A percentile compares a stretch with the other conserved stretches of the same genome.
Conservation (phyloP, 2,888 invertebrate genomes). For the Callosobruchus maculatus region DNA sequence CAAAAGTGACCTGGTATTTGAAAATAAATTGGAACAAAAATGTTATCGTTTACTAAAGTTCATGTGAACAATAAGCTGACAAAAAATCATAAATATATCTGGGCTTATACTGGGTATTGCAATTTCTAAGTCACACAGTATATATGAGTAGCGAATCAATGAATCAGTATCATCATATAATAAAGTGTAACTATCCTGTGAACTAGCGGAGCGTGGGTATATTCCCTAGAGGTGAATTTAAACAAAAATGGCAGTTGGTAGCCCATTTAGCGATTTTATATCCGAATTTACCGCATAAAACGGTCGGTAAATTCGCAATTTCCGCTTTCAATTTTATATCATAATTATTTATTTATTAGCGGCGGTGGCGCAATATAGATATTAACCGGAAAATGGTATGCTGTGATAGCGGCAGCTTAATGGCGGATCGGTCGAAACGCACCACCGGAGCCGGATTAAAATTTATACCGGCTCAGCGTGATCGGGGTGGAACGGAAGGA, state of each 20-base stretch:
- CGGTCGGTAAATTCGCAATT: constrained; percentile 28
- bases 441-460: background rate
- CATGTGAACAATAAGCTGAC: too few relatives aligned
- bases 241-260: background rate
- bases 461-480: background rate
- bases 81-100: too few relatives aligned
- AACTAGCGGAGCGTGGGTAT: background rate
- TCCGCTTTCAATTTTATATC: constrained; percentile 30
- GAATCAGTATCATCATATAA: too few relatives aligned
- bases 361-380: background rate
- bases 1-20: too few relatives aligned
- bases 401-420: background rate
- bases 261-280: background rate
- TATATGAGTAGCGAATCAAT: too few relatives aligned
- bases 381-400: background rate
- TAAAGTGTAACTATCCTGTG: background rate
- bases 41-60: too few relatives aligned
- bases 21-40: too few relatives aligned
- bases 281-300: constrained; percentile 6
- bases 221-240: background rate
- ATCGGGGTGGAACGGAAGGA: background rate
- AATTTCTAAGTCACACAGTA: too few relatives aligned
- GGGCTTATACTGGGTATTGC: too few relatives aligned
- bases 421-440: background rate
- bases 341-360: constrained; percentile 24